Evolutionary conservation across 2,888 invertebrate genomes (phyloP), one percentile per base, ranked within the genome.

Genomic region (Balanococcus diminutus): DNA sequence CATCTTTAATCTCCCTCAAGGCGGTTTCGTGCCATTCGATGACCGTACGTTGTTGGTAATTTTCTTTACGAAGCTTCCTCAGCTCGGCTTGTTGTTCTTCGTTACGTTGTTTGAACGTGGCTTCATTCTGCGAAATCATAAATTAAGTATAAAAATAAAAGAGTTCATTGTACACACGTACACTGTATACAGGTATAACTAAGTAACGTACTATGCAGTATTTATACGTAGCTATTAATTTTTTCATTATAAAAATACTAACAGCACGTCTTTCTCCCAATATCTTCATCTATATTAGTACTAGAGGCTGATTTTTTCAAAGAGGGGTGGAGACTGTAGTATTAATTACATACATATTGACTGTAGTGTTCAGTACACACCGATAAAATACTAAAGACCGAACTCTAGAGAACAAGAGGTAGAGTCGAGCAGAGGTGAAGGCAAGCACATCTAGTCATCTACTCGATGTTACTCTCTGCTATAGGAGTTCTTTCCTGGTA

Each of bases 41-140:
- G 32, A 86, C 86, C 16, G 79, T 86, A 19, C 81, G 28, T 25
- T 86, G 86, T 28, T 86, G 81, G 39, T 31, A 22, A 25, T 81
- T 79, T 32, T 86, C 86, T 51, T 79, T 81, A 9, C 86, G 93
- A 92, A 87, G 93, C 89, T 89, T 95, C 94, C 28, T 91, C 91
- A 89, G 93, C 93, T 11, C 93, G 87, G 81, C 88, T 81, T 72
- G 19, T 81, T 81, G 79, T 9, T 86, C 86, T 32, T 86, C 86
- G 61, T 46, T 28, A n/a, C 39, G 72, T 79, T 85, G 31, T 81
- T 61, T 28, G 31, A 3, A 31, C 32, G 56, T n/a, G 19, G n/a
- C n/a, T n/a, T 84, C 72, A 28, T 56, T 61, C 84, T 84, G 83
- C 6, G 25, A 84, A 67, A 67, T 14, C n/a, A 75, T 32, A 22